Percentiles rank a stretch among this genome's conserved stretches.
These are phyloP conservation scores for Apolygus lucorum DNA, from an alignment of 1,140 invertebrate genomes.

Conservation along the genomic window DNA sequence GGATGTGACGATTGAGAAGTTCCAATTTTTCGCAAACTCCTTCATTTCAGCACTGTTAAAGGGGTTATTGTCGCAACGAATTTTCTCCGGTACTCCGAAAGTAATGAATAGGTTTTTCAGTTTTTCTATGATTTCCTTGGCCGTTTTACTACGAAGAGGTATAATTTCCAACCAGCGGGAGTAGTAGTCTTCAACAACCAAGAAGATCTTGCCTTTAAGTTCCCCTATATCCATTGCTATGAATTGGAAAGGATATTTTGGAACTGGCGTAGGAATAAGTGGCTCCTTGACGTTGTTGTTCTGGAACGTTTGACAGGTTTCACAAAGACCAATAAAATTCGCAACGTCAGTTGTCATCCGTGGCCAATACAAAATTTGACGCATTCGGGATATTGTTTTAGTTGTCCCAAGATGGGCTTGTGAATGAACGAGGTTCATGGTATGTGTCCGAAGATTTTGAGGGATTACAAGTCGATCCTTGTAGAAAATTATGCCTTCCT, in stretches of 20 bases:
- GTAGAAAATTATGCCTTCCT: constrained; percentile 36
- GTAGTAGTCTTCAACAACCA: not conserved
- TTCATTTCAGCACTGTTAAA: too few relatives aligned
- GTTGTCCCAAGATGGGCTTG: constrained; percentile 34
- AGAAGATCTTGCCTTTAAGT: not conserved
- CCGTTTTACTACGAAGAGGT: not conserved
- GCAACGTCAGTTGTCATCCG: constrained; percentile 34
- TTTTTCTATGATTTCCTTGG: not conserved
- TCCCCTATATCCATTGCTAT: constrained; percentile 13
- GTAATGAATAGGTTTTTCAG: not conserved
- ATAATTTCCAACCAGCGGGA: not conserved
- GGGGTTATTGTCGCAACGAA: not conserved
- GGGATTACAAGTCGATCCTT: constrained; percentile 37
- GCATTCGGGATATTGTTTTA: constrained; percentile 32
- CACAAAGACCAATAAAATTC: constrained; percentile 33
- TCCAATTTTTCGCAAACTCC: too few relatives aligned
- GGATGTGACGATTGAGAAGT: not conserved
- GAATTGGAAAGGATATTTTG: constrained; percentile 7
- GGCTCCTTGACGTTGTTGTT: constrained; percentile 19
- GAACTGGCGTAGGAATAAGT: not conserved
- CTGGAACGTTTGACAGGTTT: constrained; percentile 10
- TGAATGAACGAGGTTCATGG: constrained; percentile 32
- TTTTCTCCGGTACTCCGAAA: not conserved
- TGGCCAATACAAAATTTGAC: constrained; percentile 33
- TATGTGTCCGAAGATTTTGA: constrained; percentile 33